Base-by-base conservation (phyloP, 1,140 invertebrate species). In the Drosophila fuyamai region DNA sequence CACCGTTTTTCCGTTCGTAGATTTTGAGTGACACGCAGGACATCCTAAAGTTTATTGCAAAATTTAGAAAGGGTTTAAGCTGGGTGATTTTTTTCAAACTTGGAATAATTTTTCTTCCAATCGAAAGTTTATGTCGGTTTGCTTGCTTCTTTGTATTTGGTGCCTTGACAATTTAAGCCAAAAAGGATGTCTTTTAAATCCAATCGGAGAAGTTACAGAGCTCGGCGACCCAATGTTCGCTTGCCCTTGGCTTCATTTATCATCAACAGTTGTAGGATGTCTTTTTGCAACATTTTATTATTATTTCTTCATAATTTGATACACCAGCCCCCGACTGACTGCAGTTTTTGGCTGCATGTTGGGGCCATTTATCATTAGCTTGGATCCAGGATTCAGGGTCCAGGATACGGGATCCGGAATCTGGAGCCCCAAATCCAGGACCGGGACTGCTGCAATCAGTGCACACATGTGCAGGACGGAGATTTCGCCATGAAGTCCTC, bases 401-500 rank as follows among this genome's bases (percentile, higher is more conserved):
- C 40, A 29, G 41, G 29, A 70, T 35, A 8, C 44, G 10, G 29
- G 27, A 29, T 50, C 50, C 18, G 13, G 41, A 38, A 18, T 40
- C 38, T 46, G 23, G 10, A 38, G 36, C 36, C 10, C 27, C 29
- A 16, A 27, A 57, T 27, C 63, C 36, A 38, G 44, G 43, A 65
- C 71, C 51, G 41, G 44, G 32, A 65, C 61, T 59, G 50, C 54
- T 84, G 81, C 73, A 85, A 85, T 76, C 77, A 81, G 68, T 71
- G 68, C 74, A 81, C 55, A 70, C 68, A 79, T 86, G 79, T 76
- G 72, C 71, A 68, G 44, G 44, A 36, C 75, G 47, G 66, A 66
- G 84, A 77, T 77, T 88, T 77, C 50, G 65, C 60, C 75, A 72
- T 77, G 66, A 80, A 88, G 57, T 77, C 76, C 77, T 81, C 54